These are phyloP conservation scores for Diuraphis noxia DNA, from an alignment of 1,140 invertebrate species.

Conservation along the genomic window DNA sequence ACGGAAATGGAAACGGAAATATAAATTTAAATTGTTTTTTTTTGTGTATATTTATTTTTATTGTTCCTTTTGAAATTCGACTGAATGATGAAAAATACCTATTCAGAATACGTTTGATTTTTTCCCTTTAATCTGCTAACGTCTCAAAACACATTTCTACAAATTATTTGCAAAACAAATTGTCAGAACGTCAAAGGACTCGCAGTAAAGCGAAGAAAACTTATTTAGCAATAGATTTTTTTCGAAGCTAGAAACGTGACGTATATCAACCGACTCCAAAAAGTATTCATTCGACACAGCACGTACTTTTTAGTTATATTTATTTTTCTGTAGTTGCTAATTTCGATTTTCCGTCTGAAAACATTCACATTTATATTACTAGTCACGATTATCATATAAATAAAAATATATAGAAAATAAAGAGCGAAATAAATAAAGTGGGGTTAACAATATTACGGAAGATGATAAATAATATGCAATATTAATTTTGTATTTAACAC, in stretches of 20 bases:
- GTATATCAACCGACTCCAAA: constrained; percentile 3
- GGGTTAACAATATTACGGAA: not conserved
- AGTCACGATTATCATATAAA: constrained; percentile 39
- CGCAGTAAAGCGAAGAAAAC: constrained; percentile 1
- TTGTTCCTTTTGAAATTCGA: not conserved
- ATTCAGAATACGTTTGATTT: constrained; percentile 19
- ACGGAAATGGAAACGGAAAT: not conserved
- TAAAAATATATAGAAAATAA: constrained; percentile 18
- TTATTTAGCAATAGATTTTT: constrained; percentile 38
- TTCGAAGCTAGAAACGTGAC: constrained; percentile 12
- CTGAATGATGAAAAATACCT: constrained; percentile 9
- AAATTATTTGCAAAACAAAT: constrained; percentile 35
- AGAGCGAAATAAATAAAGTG: not conserved
- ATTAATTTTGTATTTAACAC: not conserved
- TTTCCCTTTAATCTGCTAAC: not conserved
- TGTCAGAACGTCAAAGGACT: constrained; percentile 27
- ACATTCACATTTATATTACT: constrained; percentile 19
- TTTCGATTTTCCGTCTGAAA: constrained; percentile 29
- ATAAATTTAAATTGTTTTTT: constrained; percentile 25
- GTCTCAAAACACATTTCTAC: not conserved
- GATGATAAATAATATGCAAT: constrained; percentile 19
- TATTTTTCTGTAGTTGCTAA: constrained; percentile 34
- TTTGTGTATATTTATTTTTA: not conserved
- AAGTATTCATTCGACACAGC: constrained; percentile 24
- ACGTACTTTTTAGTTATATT: constrained; percentile 39